These are phyloP conservation scores for Operophtera brumata DNA, from an alignment of 2,888 invertebrate species.

Conservation along the genomic window DNA sequence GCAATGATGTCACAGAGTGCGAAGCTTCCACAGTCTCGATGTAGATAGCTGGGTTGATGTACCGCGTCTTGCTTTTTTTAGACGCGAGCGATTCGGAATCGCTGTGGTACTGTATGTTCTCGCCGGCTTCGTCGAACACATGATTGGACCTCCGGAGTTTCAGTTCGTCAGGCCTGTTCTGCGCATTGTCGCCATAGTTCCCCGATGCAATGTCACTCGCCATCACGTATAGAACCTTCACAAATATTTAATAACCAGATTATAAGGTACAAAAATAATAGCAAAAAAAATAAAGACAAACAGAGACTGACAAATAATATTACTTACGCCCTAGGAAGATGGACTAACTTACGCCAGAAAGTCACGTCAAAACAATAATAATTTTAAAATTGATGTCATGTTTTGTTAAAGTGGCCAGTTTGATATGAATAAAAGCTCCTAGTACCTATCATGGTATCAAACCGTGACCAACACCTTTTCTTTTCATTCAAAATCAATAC, in stretches of 20 bases:
- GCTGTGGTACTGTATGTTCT: slow-evolving; percentile 67
- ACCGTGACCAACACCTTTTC: no score
- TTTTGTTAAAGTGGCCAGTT: slow-evolving; percentile 12
- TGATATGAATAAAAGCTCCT: not conserved
- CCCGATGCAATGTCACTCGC: slow-evolving; percentile 59
- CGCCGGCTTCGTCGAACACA: slow-evolving; percentile 71
- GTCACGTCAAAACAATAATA: slow-evolving; percentile 28
- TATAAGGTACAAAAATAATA: slow-evolving; percentile 26
- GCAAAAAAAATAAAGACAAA: slow-evolving; percentile 44
- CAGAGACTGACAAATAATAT: no score
- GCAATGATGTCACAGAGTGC: slow-evolving; percentile 67
- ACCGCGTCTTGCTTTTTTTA: slow-evolving; percentile 70
- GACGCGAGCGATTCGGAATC: slow-evolving; percentile 68
- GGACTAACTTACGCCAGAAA: no score
- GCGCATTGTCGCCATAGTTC: slow-evolving; percentile 66
- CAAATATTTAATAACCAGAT: slow-evolving; percentile 19
- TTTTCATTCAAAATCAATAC: no score
- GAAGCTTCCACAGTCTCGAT: slow-evolving; percentile 74
- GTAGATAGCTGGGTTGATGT: slow-evolving; percentile 82
- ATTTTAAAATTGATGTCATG: slow-evolving; percentile 19
- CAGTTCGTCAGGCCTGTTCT: slow-evolving; percentile 47
- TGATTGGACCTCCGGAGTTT: slow-evolving; percentile 56
- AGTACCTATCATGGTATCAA: no score
- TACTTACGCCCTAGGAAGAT: no score
- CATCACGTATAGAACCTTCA: slow-evolving; percentile 43